Evolutionary conservation across 2,113 vertebrate genomes (phyloP), one percentile per base, ranked within the genome.

Genomic region (Cololabis saira): DNA sequence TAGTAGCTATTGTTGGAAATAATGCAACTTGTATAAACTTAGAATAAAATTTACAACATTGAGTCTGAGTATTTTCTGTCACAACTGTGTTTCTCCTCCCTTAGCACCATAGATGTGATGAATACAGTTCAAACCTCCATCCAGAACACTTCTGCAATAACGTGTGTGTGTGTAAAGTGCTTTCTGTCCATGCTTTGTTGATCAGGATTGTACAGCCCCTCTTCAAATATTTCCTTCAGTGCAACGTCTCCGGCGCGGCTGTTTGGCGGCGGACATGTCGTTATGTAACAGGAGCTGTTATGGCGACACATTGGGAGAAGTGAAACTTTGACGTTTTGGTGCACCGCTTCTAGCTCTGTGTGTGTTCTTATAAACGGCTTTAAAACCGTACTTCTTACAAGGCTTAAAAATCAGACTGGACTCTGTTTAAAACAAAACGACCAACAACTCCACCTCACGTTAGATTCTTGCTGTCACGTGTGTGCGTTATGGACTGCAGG

Each of bases 231-330:
- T 70, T 76, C 89, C 80, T 93, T 89, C 94, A 94, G 96, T 95
- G 96, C 95, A 94, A 82, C 85, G 90, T 91, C 76, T 88, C 92
- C 94, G 94, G 94, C 93, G 91, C 90, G 91, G 93, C 93, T 87
- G 89, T 91, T 91, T 74, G 88, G 71, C 53, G 75, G 86, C 74
- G 71, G 83, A 90, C 94, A 93, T 93, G 94, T 92, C 85, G 79
- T 90, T 82, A 50, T 74, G 87, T 84, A 89, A 89, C 83, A 87
- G 83, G 86, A 75, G 76, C 86, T 57, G 74, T 76, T 76, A 64
- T 68, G 70, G 69, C 62, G 60, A 57, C 67, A 74, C 74, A 70
- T 71, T 62, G 45, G 43, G 72, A 71, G 50, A 48, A 74, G 50
- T 74, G 44, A 57, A 56, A 76, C 65, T 53, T 63, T 76, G 61